These are phyloP conservation scores for Aleadryas rufinucha DNA, from an alignment of 2,113 vertebrate genomes.

Conservation along the genomic window DNA sequence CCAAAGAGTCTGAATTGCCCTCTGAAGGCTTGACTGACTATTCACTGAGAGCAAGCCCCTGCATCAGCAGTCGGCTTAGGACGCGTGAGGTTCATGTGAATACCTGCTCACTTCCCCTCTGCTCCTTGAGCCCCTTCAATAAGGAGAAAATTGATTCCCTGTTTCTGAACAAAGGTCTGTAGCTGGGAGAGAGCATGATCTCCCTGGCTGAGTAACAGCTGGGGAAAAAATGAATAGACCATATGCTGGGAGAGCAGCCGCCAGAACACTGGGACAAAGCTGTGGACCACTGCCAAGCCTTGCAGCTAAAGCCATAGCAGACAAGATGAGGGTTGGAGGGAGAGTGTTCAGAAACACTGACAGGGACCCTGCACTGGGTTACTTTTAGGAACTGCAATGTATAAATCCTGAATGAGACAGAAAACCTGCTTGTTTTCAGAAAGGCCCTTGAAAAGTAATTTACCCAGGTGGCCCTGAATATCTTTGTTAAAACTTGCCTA, in stretches of 20 bases:
- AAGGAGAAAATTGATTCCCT: background rate
- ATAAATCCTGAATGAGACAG: background rate
- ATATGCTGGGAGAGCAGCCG: slow-evolving; percentile 1
- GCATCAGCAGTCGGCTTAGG: background rate
- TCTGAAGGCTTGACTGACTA: background rate
- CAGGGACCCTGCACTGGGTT: background rate
- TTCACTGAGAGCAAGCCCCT: background rate
- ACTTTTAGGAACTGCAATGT: background rate
- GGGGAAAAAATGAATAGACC: slow-evolving; percentile 12
- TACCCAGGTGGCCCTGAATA: background rate
- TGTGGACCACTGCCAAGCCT: slow-evolving; percentile 41
- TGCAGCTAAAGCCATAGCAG: background rate
- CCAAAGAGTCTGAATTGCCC: background rate
- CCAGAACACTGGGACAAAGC: background rate
- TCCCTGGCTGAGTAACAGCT: slow-evolving; percentile 30
- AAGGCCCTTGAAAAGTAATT: background rate
- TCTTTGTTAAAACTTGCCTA: background rate
- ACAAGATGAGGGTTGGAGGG: background rate
- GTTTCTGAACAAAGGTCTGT: background rate
- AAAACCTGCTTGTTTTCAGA: background rate
- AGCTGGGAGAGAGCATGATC: background rate
- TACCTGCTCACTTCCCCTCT: background rate
- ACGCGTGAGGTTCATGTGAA: background rate
- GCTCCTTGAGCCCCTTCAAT: background rate
- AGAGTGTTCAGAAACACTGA: background rate